Evolutionary conservation across 2,113 vertebrate species (phyloP), one percentile per base, ranked within the genome.

Genomic region (Seriola aureovittata): DNA sequence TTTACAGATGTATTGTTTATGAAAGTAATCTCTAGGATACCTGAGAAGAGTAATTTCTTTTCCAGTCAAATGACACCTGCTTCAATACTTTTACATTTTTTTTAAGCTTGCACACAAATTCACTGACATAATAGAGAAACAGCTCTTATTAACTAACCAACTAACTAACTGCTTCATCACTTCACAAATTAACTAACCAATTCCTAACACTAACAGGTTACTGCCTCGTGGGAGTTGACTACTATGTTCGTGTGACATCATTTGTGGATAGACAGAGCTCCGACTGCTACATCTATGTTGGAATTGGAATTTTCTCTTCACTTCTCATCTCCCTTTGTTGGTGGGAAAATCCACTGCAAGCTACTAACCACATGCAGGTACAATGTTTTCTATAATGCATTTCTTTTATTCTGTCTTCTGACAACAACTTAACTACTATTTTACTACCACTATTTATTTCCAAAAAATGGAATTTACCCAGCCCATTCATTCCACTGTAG

Each of bases 341-440:
- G 96, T 96, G 96, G 95, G 96, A 96, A 86, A 96, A 96, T 72
- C 86, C 94, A 25, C 36, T 95, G 29, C 95, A 94, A 84, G 95
- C 95, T 12, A 92, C 94, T 40, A 93, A 91, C 75, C 78, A 40
- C 14, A 82, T 94, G 78, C 81, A 88, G 89, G 92, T 94, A 81
- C 3, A 9, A 12, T 69, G 23, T 68, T 76, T 69, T 54, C 10
- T 32, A 32, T 64, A 4, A 23, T 46, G 21, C 29, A 4, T 32
- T 67, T 23, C 11, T 44, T 13, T 48, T 25, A 23, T 16, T 62
- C 66, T 52, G n/a, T 55, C 11, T 25, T 46, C 44, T n/a, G 23
- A 23, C 52, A 44, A 57, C 19, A 29, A 19, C 5, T 60, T 40
- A 12, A 40, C 34, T 29, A 46, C 19, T 46, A 44, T 29, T 29